phyloP scores from a whole-genome alignment of 2,797 vertebrate species.

The Malurus leucopterus region DNA sequence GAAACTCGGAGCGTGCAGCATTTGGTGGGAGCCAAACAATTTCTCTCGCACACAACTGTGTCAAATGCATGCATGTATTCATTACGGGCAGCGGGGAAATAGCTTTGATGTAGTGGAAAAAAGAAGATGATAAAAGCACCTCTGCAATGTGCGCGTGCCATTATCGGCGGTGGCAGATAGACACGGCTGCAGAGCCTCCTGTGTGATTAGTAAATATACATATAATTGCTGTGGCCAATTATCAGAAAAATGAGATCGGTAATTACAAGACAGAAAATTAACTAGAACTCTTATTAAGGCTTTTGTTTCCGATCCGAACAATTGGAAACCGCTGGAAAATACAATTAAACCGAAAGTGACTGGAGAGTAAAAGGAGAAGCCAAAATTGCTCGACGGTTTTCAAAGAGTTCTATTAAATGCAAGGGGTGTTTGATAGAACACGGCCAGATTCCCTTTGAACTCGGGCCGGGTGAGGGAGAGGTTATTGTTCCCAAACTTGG shows the following conservation, averaged over 20 bases:
- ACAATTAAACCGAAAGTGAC: constrained; percentile 74
- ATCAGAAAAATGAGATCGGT: constrained; percentile 96
- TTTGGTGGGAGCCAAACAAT: constrained; percentile 91
- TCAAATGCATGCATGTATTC: constrained; percentile 87
- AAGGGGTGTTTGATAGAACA: background rate
- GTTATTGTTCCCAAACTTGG: constrained; percentile 41
- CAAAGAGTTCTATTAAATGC: constrained; percentile 18
- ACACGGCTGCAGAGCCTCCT: constrained; percentile 76
- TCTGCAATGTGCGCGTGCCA: constrained; percentile 82
- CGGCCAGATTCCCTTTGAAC: constrained; percentile 40
- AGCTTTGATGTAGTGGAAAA: constrained; percentile 80
- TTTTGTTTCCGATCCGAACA: constrained; percentile 81
- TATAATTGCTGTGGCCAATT: constrained; percentile 98
- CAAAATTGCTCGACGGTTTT: constrained; percentile 30
- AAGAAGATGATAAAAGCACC: constrained; percentile 88
- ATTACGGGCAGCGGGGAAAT: constrained; percentile 78
- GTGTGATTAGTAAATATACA: constrained; percentile 98
- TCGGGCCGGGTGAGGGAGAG: background rate
- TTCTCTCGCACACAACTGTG: constrained; percentile 87
- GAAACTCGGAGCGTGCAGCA: constrained; percentile 81
- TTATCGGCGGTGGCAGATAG: constrained; percentile 79
- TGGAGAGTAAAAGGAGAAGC: constrained; percentile 54
- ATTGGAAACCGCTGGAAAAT: constrained; percentile 75
- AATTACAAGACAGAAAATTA: constrained; percentile 95
- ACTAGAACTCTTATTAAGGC: constrained; percentile 91